Evolutionary conservation across 2,888 invertebrate genomes (phyloP), one percentile per base, ranked within the genome.

Genomic region (Mythimna pallens): DNA sequence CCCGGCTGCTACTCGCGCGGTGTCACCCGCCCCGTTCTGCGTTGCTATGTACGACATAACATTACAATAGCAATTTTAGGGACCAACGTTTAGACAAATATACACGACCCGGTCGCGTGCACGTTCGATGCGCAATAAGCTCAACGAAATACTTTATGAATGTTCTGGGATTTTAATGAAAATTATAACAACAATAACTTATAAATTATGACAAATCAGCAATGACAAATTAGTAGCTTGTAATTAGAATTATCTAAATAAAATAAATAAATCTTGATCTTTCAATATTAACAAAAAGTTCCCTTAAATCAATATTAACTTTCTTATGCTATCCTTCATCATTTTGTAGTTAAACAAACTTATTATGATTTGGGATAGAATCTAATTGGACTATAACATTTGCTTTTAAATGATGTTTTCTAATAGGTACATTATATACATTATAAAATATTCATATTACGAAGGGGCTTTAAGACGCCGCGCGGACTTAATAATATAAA

Each of bases 41-140:
- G 87, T 89, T 88, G 87, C 89, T 88, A 88, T 87, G 89, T 86
- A 91, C 89, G 88, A 92, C 91, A 92, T 88, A 84, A 87, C 88
- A 90, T 91, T 93, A 94, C 95, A 95, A 96, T 96, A 95, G 95
- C 93, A 95, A 96, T 93, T 92, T 93, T 95, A 95, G 96, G 96
- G 96, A 96, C 96, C 96, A 96, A 96, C 92, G 93, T 96, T 96
- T 96, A 95, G 95, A 95, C 91, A 95, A 96, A 94, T 96, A 96
- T 96, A 94, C 93, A 94, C 89, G 91, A 92, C 92, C 91, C 91
- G 89, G 91, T 90, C 90, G 92, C 91, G 90, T 90, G 87, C 88
- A 90, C 86, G 86, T 89, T 87, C 90, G 87, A 88, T 89, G 89
- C 91, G 92, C 91, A 91, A 90, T 88, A 90, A 90, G 88, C 90